phyloP scores from a whole-genome alignment of 2,888 invertebrate species.

The Ichneumoninae sp. region DNA sequence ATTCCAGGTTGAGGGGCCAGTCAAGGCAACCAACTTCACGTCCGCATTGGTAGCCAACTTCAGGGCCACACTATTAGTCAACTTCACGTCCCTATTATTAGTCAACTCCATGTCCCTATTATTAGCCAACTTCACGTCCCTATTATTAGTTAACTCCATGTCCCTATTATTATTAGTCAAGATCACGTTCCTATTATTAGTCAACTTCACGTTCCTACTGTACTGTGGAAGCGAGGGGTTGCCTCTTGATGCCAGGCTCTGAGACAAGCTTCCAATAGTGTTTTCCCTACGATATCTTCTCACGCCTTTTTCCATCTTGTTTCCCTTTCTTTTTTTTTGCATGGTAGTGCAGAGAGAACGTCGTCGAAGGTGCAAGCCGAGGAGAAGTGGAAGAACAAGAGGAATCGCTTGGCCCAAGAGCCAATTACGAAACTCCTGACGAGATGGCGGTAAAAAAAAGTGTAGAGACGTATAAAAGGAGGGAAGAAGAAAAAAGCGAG shows the following conservation, averaged over 20 bases:
- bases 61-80: no score
- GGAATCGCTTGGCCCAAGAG: constrained; percentile 69
- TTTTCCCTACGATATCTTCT: neutral
- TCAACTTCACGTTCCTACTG: no score
- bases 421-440: constrained; percentile 75
- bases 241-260: neutral
- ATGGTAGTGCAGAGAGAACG: neutral
- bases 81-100: no score
- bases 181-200: no score
- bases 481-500: constrained; percentile 13
- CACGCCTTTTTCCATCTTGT: neutral
- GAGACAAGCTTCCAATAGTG: constrained; percentile 1
- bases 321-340: neutral
- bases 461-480: constrained; percentile 44
- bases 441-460: constrained; percentile 58
- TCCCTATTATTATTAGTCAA: no score
- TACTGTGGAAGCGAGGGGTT: neutral
- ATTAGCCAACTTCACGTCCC: no score
- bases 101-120: no score
- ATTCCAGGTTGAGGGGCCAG: no score
- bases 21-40: no score
- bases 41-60: no score
- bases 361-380: constrained; percentile 41
- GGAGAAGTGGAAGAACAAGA: constrained; percentile 58
- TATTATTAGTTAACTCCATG: no score